Base-by-base conservation (phyloP, 1,140 invertebrate species). In the Zaprionus ornatus region DNA sequence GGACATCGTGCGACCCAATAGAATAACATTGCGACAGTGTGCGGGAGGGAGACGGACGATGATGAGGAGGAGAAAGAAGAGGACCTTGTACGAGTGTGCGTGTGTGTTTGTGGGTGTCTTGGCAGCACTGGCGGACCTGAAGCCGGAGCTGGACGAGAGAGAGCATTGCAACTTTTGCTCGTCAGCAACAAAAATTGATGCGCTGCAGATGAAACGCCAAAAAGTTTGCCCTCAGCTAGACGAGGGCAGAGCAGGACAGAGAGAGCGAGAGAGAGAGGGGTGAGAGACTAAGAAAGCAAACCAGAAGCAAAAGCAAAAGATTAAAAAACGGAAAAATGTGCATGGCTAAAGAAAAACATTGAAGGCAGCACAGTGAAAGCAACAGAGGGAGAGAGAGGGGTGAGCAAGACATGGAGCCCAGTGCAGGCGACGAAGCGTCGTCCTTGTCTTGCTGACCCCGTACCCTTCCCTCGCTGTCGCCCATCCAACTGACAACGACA, bases 181-280 rank as follows among this genome's bases (percentile, higher is more conserved):
- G 86, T 90, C 86, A 90, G 86, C 86, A 90, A 90, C 86, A 90
- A 90, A 90, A 90, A 90, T 90, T 90, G 86, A 90, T 90, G 86
- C 82, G 86, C 86, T 90, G 86, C 86, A 90, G 86, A 90, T 90
- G 86, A 90, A 90, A 90, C 86, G 86, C 86, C 86, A 90, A 90
- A 90, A 90, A 90, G 86, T 90, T 90, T 72, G 86, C 80, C 85
- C 79, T 90, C 82, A 85, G 79, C 75, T 48, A 80, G 65, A 63
- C 21, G 45, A 55, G 62, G 27, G 59, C 35, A 19, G 13, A 32
- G 70, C 4, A 19, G 61, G 3, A 2, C 3, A 15, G 50, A 21
- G 29, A 42, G 35, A 54, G 12, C 12, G 4, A 17, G 35, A 25
- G 4, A 35, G 3, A 1, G 5, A 19, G 27, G 10, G 19, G 37